A percentile compares a stretch with the other conserved stretches of the same genome.
These are phyloP conservation scores for Rhinichthys klamathensis DNA, from an alignment of 2,113 vertebrate species.

Conservation along the genomic window DNA sequence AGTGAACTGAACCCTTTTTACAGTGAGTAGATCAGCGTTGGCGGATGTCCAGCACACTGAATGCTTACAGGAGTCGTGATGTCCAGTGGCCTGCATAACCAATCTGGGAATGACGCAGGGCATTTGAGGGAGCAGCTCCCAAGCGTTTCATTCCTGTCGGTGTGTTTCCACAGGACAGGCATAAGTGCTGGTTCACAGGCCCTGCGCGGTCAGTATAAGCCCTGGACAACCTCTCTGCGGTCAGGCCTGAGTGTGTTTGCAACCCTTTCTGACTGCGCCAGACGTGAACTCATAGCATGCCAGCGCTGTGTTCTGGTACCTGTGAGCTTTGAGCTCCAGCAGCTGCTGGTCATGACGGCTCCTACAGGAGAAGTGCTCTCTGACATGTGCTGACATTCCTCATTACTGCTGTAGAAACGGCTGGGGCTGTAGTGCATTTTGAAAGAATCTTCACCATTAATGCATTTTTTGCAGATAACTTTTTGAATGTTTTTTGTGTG, in stretches of 20 bases:
- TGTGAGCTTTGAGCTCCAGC: slow-evolving; percentile 61
- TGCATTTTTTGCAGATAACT: not conserved
- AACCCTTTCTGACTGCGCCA: slow-evolving; percentile 20
- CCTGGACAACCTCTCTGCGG: slow-evolving; percentile 23
- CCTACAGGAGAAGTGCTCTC: slow-evolving; percentile 2
- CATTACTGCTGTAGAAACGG: not conserved
- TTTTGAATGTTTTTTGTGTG: not conserved
- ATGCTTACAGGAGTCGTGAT: slow-evolving; percentile 47
- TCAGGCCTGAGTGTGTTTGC: slow-evolving; percentile 36
- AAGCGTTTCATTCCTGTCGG: slow-evolving; percentile 19
- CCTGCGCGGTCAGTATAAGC: slow-evolving; percentile 41
- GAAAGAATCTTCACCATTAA: not conserved
- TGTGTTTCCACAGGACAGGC: not conserved
- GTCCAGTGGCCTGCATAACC: slow-evolving; percentile 55
- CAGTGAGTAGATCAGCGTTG: slow-evolving; percentile 38
- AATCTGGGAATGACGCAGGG: slow-evolving; percentile 51
- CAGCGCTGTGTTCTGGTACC: slow-evolving; percentile 34
- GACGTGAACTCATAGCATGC: slow-evolving; percentile 38
- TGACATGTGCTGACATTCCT: not conserved
- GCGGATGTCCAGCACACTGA: slow-evolving; percentile 49
- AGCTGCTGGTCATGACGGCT: slow-evolving; percentile 67
- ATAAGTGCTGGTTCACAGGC: not conserved
- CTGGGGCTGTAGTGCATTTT: not conserved
- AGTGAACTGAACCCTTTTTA: no score
- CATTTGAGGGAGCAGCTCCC: slow-evolving; percentile 39